Evolutionary conservation across 1,140 invertebrate genomes (phyloP).

Genomic region (Aleiodes sp.): DNA sequence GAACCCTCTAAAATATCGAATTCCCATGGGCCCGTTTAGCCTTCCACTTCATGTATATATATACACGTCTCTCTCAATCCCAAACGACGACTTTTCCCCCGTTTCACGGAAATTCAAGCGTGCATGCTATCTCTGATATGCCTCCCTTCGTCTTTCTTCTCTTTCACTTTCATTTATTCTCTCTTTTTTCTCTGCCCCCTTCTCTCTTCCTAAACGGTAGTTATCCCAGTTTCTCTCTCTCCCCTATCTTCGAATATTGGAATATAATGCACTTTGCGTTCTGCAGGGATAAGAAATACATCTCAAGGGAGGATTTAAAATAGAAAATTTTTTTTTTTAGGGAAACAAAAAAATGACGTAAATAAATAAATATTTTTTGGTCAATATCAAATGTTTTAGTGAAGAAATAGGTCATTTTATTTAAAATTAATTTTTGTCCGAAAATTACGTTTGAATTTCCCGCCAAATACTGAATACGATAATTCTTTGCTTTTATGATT

Average conservation of each 20-base stretch:
- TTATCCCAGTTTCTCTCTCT: not conserved
- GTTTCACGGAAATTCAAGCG: constrained; percentile 49
- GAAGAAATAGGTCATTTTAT: too few species aligned
- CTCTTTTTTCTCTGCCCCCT: constrained; percentile 14
- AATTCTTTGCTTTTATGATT: too few species aligned
- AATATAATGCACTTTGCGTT: constrained; percentile 53
- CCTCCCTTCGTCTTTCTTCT: constrained; percentile 36
- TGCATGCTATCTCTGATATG: constrained; percentile 43
- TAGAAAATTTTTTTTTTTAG: not conserved
- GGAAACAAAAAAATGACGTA: not conserved
- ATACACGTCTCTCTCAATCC: constrained; percentile 25
- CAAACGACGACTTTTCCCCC: constrained; percentile 37
- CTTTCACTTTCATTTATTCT: not conserved
- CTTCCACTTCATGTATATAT: constrained; percentile 28
- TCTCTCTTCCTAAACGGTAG: constrained; percentile 30
- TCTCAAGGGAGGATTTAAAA: constrained; percentile 1
- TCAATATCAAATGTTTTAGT: too few species aligned
- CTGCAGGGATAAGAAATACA: constrained; percentile 17
- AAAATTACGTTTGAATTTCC: too few species aligned
- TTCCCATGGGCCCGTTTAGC: constrained; percentile 51
- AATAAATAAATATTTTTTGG: too few species aligned
- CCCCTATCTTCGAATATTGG: constrained; percentile 51
- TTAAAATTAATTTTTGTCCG: too few species aligned
- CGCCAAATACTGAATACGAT: too few species aligned
- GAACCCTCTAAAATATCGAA: constrained; percentile 43